A percentile compares a stretch with the other conserved stretches of the same genome.
phyloP scores from a whole-genome alignment of 2,113 vertebrate species.

The Polypterus senegalus region DNA sequence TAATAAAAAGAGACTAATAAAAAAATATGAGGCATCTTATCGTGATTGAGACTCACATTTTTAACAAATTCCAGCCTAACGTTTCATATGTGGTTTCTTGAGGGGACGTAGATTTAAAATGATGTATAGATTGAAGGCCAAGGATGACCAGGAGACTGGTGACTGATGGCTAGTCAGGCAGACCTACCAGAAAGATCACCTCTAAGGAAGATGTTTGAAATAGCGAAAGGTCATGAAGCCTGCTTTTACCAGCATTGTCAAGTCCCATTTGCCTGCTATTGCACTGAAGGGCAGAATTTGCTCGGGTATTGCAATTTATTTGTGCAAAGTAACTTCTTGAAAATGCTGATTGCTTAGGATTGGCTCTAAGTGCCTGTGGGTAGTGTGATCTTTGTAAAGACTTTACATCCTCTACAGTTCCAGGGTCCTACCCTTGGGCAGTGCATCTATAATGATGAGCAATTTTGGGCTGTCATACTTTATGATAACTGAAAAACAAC shows the following conservation, averaged over 20 bases:
- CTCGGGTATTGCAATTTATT: conserved; percentile 31
- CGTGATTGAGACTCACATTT: too few species aligned
- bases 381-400: conserved; percentile 24
- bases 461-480: conserved; percentile 40
- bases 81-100: too few species aligned
- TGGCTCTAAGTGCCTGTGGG: not conserved
- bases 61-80: too few species aligned
- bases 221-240: conserved; percentile 37
- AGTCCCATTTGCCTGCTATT: conserved; percentile 44
- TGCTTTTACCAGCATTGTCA: conserved; percentile 36
- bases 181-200: conserved; percentile 1
- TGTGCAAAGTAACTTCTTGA: conserved; percentile 31
- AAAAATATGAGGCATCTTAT: too few species aligned
- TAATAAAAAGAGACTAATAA: too few species aligned
- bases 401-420: conserved; percentile 31
- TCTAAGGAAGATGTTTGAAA: conserved; percentile 10
- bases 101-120: not conserved
- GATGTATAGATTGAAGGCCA: not conserved
- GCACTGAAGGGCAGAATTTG: conserved; percentile 39
- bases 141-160: not conserved
- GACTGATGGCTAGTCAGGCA: not conserved
- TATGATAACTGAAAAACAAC: conserved; percentile 28
- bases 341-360: conserved; percentile 22
- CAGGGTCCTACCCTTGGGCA: conserved; percentile 32
- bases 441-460: conserved; percentile 30